phyloP scores from a whole-genome alignment of 2,113 vertebrate species.

The Indri indri region DNA sequence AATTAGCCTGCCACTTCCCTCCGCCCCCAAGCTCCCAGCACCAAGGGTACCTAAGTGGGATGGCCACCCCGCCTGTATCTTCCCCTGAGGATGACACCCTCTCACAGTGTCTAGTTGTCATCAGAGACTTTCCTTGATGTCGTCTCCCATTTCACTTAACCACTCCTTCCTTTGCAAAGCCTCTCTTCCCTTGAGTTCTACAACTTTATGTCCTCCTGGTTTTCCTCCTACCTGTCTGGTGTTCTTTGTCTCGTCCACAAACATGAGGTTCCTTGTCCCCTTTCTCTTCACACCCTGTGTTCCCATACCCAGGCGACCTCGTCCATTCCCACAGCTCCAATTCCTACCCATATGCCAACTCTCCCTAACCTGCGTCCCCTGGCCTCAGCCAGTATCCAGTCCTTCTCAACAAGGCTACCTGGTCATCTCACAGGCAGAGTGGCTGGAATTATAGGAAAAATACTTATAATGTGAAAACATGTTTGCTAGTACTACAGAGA shows the following conservation, averaged over 20 bases:
- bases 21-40: neutral
- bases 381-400: neutral
- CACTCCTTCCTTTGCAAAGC: neutral
- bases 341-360: neutral
- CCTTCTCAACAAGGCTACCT: neutral
- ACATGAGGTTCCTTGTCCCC: neutral
- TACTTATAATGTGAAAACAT: neutral
- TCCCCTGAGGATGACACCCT: neutral
- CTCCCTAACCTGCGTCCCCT: neutral
- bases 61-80: accelerated
- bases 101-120: neutral
- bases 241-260: neutral
- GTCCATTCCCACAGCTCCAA: neutral
- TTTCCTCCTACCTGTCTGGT: neutral
- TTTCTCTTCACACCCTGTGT: neutral
- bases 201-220: neutral
- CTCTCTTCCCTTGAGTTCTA: neutral
- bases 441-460: neutral
- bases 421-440: neutral
- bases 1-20: neutral
- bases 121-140: neutral
- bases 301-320: neutral
- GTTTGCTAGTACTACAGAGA: neutral
- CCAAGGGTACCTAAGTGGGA: neutral
- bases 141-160: neutral